These are phyloP conservation scores for Achlya flavicornis DNA, from an alignment of 2,888 invertebrate genomes.

Conservation along the genomic window DNA sequence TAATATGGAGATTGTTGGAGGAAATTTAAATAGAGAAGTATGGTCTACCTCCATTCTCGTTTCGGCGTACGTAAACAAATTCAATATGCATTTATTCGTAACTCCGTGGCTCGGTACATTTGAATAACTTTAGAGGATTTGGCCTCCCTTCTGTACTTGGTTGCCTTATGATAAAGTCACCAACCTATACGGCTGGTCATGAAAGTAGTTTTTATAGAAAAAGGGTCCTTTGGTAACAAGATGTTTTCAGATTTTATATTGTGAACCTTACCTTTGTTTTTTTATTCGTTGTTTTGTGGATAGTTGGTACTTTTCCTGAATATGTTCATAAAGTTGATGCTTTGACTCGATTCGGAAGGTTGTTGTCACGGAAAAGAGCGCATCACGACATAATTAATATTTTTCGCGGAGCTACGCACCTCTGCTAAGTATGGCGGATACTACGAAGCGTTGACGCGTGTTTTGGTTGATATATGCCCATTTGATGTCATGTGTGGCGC, in stretches of 20 bases:
- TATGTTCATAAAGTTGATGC: not conserved
- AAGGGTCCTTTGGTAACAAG: slow-evolving; percentile 1
- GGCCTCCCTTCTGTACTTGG: slow-evolving; percentile 26
- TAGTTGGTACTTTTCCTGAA: not conserved
- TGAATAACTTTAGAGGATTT: slow-evolving; percentile 76
- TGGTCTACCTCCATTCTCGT: slow-evolving; percentile 66
- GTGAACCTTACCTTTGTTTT: not conserved
- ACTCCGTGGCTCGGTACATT: slow-evolving; percentile 68
- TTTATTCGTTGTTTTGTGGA: not conserved
- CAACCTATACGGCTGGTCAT: slow-evolving; percentile 9
- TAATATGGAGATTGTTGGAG: slow-evolving; percentile 74
- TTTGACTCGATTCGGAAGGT: not conserved
- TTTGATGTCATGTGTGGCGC: no score
- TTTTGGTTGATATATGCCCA: no score
- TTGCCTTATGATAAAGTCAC: slow-evolving; percentile 18
- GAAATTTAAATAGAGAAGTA: slow-evolving; percentile 75
- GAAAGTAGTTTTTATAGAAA: slow-evolving; percentile 3
- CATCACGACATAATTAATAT: no score
- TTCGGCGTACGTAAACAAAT: slow-evolving; percentile 78
- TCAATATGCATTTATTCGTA: slow-evolving; percentile 81
- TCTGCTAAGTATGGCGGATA: no score
- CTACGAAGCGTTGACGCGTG: no score
- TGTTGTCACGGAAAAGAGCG: no score
- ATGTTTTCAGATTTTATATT: slow-evolving; percentile 8
- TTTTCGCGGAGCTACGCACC: no score